A percentile compares a stretch with the other conserved stretches of the same genome.
phyloP scores from a whole-genome alignment of 64 coral and sea anemone species.

The Stylophora pistillata region DNA sequence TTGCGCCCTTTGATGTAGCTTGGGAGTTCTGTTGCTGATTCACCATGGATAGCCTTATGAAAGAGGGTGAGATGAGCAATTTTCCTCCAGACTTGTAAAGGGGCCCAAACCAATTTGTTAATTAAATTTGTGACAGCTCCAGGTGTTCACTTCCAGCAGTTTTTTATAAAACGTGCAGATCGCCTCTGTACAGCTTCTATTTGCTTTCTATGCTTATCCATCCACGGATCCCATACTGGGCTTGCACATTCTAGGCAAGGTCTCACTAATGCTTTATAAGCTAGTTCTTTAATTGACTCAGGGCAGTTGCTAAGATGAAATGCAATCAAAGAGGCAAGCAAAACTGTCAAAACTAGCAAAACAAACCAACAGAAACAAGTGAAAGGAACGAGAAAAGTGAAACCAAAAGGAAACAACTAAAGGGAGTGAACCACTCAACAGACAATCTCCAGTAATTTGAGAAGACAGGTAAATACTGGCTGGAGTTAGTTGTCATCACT shows the following conservation, averaged over 20 bases:
- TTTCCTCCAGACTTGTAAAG: slow-evolving; percentile 34
- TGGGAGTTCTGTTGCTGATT: neutral
- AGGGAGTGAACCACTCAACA: no score
- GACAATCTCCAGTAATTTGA: no score
- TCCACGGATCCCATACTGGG: neutral
- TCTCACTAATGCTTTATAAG: slow-evolving; percentile 14
- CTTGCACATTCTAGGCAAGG: neutral
- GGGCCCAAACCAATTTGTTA: slow-evolving; percentile 19
- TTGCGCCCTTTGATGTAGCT: slow-evolving; percentile 8
- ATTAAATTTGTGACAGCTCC: slow-evolving; percentile 43
- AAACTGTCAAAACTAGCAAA: no score
- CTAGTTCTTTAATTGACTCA: neutral
- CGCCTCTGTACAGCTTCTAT: slow-evolving; percentile 16
- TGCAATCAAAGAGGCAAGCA: no score
- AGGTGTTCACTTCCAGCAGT: slow-evolving; percentile 11
- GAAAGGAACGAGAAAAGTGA: no score
- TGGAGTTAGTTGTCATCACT: no score
- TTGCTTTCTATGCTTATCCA: neutral
- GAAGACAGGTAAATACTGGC: no score
- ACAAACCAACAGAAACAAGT: no score
- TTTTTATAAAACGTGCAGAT: slow-evolving; percentile 20
- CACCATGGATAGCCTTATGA: slow-evolving; percentile 12
- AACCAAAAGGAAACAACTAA: no score
- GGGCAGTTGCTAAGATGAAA: slow-evolving; percentile 6
- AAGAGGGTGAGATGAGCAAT: neutral